phyloP scores from a whole-genome alignment of 1,140 invertebrate genomes.

The Drosophila ananassae region DNA sequence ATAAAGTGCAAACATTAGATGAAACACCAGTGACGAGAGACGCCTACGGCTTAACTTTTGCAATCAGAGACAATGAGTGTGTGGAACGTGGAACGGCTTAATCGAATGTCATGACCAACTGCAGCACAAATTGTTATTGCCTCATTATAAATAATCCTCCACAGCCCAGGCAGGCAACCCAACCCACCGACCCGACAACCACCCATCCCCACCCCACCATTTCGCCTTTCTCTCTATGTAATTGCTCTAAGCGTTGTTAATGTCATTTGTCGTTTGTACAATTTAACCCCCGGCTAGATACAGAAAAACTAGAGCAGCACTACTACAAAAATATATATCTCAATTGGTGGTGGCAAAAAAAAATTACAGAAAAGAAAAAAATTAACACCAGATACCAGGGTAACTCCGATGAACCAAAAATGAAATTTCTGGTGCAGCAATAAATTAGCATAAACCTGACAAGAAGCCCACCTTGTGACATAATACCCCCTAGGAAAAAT shows the following conservation, averaged over 20 bases:
- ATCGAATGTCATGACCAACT: conserved; percentile 69
- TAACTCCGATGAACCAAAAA: background rate
- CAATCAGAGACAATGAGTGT: background rate
- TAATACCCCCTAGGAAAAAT: conserved; percentile 21
- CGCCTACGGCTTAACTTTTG: conserved; percentile 24
- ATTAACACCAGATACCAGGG: conserved; percentile 3
- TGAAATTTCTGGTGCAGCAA: conserved; percentile 10
- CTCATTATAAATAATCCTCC: conserved; percentile 69
- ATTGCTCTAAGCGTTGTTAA: conserved; percentile 71
- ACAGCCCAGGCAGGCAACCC: no score
- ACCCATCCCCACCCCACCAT: conserved; percentile 7
- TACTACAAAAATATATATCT: conserved; percentile 24
- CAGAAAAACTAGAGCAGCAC: conserved; percentile 37
- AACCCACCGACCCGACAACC: conserved; percentile 17
- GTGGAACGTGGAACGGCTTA: conserved; percentile 36
- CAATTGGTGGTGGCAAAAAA: conserved; percentile 46
- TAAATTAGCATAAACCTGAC: conserved; percentile 47
- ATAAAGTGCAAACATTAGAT: conserved; percentile 11
- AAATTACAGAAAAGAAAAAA: background rate
- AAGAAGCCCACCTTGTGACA: conserved; percentile 44
- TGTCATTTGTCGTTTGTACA: conserved; percentile 50
- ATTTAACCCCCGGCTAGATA: conserved; percentile 39
- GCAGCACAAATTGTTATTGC: conserved; percentile 73
- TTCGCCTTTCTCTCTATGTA: conserved; percentile 41
- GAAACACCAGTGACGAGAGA: background rate